Evolutionary conservation across 2,888 invertebrate species (phyloP).

Genomic region (Itoplectis maculator): DNA sequence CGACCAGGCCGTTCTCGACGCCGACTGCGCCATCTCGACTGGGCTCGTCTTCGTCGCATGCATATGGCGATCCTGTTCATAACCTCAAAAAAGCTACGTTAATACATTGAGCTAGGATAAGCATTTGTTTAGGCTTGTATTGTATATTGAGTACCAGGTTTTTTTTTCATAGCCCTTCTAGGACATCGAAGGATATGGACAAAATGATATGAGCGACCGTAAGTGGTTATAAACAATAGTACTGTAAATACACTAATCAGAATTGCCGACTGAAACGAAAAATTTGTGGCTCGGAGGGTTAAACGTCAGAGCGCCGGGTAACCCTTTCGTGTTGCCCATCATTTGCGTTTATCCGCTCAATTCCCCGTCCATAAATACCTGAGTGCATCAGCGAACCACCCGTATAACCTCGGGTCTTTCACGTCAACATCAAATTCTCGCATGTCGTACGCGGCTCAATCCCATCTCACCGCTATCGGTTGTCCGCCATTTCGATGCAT

Average conservation of each 20-base stretch:
- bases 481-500: constrained; percentile 1
- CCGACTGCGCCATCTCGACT: constrained; percentile 47
- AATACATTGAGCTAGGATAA: constrained; percentile 36
- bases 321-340: constrained; percentile 57
- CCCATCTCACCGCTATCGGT: background rate
- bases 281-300: background rate
- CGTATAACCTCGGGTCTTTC: background rate
- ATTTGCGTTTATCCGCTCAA: constrained; percentile 54
- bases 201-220: too few species aligned
- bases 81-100: constrained; percentile 56
- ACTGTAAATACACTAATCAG: too few species aligned
- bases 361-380: constrained; percentile 38
- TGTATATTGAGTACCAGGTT: background rate
- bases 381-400: constrained; percentile 25
- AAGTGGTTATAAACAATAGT: too few species aligned
- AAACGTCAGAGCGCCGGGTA: constrained; percentile 36
- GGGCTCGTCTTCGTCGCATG: constrained; percentile 8
- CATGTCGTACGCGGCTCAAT: constrained; percentile 54
- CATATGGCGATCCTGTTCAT: constrained; percentile 8
- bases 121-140: constrained; percentile 57
- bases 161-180: too few species aligned
- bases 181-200: too few species aligned
- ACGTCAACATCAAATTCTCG: constrained; percentile 43
- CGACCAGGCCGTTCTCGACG: constrained; percentile 40
- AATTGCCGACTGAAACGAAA: too few species aligned